Base-by-base conservation (phyloP, 1,140 invertebrate species). In the Pararge aegeria region DNA sequence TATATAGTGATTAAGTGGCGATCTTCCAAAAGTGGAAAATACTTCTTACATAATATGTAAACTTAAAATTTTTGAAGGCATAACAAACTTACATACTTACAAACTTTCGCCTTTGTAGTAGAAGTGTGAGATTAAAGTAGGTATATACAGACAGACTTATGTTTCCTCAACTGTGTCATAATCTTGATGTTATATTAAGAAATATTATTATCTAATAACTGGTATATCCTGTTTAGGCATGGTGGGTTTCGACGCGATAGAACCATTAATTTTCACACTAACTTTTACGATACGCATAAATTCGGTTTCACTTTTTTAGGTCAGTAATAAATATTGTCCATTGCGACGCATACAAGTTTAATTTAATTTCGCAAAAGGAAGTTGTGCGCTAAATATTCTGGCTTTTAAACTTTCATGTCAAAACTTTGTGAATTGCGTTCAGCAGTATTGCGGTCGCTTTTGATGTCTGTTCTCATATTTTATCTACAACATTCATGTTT, bases 251-350 rank as follows among this genome's bases (percentile, higher is more conserved):
- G 3, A 24, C n/a, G 10, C 29, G 10, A 30, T 10, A 12, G 10
- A 34, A 34, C 10, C 30, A 34, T 34, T 34, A 34, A 34, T 12
- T 34, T 34, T 34, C 30, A 12, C 30, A 34, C 30, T 0, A 34
- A 34, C 30, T 73, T 78, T 75, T 73, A 73, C 62, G 62, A 66
- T 64, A 66, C 61, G 60, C 51, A 49, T 54, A 53, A 34, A 34
- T 34, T 34, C 2, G 30, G 10, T 34, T 12, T 1, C 10, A 12
- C 13, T 42, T 2, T n/a, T 42, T 18, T 29, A 53, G 29, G 57
- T 9, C 40, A 13, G 19, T 48, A 16, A 29, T 56, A 30, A 52
- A 52, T 63, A 53, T 48, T 46, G 49, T 48, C 38, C 15, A 56
- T 55, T 29, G 60, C 55, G 48, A 34, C 29, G 19, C 19, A 65